Conservation (phyloP, 2,113 vertebrate species). For the Astur gentilis region DNA sequence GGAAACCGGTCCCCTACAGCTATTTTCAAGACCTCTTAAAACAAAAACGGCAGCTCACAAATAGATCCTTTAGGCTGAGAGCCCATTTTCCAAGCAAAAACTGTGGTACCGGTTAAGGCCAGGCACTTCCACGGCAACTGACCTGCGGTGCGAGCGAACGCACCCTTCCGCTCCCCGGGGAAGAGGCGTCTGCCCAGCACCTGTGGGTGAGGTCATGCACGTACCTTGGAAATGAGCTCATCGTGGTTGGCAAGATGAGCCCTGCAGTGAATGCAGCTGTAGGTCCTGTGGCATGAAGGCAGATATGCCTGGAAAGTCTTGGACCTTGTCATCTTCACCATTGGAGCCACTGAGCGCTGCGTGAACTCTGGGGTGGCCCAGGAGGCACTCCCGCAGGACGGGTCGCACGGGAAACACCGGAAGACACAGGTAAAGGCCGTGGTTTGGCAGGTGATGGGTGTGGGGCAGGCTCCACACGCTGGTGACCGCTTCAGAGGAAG, state of each 20-base stretch:
- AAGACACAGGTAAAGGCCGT: slow-evolving; percentile 99
- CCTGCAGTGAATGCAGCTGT: slow-evolving; percentile 99
- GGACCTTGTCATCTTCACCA: slow-evolving; percentile 99
- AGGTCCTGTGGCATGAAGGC: slow-evolving; percentile 96
- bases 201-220: not conserved
- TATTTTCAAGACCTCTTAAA: not conserved
- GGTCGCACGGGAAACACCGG: slow-evolving; percentile 99
- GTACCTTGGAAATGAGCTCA: slow-evolving; percentile 98
- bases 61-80: not conserved
- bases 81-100: not conserved
- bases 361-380: slow-evolving; percentile 90
- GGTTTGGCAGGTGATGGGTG: slow-evolving; percentile 82
- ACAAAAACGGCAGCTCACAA: not conserved
- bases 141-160: accelerated
- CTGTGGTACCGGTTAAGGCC: not conserved
- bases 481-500: slow-evolving; percentile 63
- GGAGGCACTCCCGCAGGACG: slow-evolving; percentile 94
- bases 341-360: slow-evolving; percentile 80
- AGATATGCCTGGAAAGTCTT: slow-evolving; percentile 99
- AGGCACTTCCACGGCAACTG: not conserved
- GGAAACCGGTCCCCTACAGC: not conserved
- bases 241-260: slow-evolving; percentile 98
- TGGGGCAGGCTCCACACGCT: slow-evolving; percentile 90
- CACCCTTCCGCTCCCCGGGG: not conserved
- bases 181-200: not conserved